phyloP scores from a whole-genome alignment of 2,113 vertebrate species.

The Chamaea fasciata region DNA sequence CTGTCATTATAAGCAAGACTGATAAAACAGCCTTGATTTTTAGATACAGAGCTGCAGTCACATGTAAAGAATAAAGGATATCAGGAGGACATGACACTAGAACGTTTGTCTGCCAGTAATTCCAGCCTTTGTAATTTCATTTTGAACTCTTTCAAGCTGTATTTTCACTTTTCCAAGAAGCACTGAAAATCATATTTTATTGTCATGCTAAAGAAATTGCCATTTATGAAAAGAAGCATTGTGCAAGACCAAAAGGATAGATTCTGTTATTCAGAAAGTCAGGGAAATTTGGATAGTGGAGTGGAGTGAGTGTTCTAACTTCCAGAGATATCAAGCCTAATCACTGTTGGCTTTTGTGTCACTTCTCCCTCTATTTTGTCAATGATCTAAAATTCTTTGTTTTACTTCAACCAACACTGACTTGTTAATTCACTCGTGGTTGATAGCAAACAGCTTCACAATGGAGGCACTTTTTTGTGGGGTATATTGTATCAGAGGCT shows the following conservation, averaged over 20 bases:
- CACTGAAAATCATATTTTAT: slow-evolving; percentile 51
- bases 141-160: slow-evolving; percentile 36
- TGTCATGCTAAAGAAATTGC: slow-evolving; percentile 27
- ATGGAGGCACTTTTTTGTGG: neutral
- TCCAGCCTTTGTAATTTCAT: slow-evolving; percentile 29
- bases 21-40: slow-evolving; percentile 50
- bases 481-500: neutral
- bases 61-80: slow-evolving; percentile 36
- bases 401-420: neutral
- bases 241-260: neutral
- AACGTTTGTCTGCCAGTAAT: slow-evolving; percentile 36
- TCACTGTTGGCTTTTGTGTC: neutral
- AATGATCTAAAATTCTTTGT: neutral
- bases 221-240: slow-evolving; percentile 15
- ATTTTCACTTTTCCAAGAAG: slow-evolving; percentile 29
- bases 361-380: neutral
- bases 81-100: slow-evolving; percentile 21
- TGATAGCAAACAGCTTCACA: neutral
- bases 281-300: neutral
- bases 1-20: slow-evolving; percentile 19
- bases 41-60: slow-evolving; percentile 17
- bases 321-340: neutral
- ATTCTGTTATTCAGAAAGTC: neutral
- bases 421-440: neutral
- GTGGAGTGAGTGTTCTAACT: neutral